Conservation (phyloP, 2,113 vertebrate species). For the Drymodes brunneopygia region DNA sequence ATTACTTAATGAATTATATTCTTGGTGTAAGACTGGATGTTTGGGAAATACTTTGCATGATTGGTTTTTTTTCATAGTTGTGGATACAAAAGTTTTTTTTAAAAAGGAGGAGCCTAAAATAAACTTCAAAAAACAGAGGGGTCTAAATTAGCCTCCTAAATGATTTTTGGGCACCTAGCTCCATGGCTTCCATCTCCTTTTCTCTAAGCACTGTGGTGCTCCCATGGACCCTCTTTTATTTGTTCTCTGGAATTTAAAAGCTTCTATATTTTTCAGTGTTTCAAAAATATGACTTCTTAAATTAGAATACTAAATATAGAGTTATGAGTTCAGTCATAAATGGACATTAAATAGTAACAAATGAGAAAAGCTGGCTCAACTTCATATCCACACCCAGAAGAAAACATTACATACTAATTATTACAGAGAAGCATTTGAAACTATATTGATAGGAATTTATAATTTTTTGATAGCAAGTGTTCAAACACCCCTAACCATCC, state of each 20-base stretch:
- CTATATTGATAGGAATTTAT: not conserved
- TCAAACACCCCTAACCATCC: not conserved
- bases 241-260: not conserved
- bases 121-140: not conserved
- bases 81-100: not conserved
- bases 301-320: conserved; percentile 5
- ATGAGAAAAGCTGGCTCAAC: not conserved
- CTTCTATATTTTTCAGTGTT: not conserved
- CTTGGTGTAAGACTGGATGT: not conserved
- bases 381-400: not conserved
- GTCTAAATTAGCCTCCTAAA: not conserved
- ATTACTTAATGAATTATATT: not conserved
- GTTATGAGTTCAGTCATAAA: not conserved
- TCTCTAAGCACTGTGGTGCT: not conserved
- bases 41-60: not conserved
- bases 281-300: not conserved
- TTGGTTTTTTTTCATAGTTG: not conserved
- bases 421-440: not conserved
- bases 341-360: not conserved
- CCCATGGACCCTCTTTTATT: not conserved
- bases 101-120: not conserved
- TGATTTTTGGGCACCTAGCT: not conserved
- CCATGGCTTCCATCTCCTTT: not conserved
- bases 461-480: not conserved
- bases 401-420: not conserved